These are phyloP conservation scores for Lithobates sylvaticus DNA, from an alignment of 2,797 vertebrate species.

Conservation along the genomic window DNA sequence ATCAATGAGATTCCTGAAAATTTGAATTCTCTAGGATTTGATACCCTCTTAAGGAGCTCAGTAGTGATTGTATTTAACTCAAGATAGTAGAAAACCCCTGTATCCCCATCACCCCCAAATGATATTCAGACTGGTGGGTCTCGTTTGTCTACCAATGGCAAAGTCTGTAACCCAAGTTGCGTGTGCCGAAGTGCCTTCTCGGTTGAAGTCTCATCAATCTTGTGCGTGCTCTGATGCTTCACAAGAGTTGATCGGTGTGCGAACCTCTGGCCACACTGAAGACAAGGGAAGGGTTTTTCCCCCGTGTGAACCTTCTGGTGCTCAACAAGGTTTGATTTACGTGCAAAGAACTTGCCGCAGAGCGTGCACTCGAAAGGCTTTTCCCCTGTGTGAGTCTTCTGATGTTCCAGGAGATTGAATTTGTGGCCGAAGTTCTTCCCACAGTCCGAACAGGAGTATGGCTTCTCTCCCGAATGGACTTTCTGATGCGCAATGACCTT, in stretches of 20 bases:
- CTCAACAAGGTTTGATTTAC: constrained; percentile 44
- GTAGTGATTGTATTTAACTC: too few relatives aligned
- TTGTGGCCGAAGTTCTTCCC: neutral
- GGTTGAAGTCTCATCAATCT: neutral
- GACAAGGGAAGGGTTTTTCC: constrained; percentile 59
- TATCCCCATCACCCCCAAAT: too few relatives aligned
- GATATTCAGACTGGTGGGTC: too few relatives aligned
- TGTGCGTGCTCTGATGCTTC: constrained; percentile 3
- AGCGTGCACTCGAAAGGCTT: constrained; percentile 63
- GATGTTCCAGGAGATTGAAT: neutral
- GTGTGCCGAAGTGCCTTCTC: neutral
- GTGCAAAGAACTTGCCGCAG: constrained; percentile 59
- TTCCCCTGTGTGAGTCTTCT: constrained; percentile 49
- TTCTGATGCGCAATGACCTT: constrained; percentile 59
- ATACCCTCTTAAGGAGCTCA: too few relatives aligned
- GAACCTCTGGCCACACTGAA: constrained; percentile 15
- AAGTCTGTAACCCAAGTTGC: neutral
- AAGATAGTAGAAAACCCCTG: too few relatives aligned
- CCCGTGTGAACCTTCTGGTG: constrained; percentile 67
- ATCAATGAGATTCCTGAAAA: too few relatives aligned
- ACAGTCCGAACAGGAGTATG: neutral
- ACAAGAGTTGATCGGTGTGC: constrained; percentile 59
- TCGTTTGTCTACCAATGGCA: neutral
- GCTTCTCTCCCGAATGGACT: neutral
- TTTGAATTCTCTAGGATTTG: too few relatives aligned